Conservation (phyloP, 2,888 invertebrate genomes). For the Germaria angustata region DNA sequence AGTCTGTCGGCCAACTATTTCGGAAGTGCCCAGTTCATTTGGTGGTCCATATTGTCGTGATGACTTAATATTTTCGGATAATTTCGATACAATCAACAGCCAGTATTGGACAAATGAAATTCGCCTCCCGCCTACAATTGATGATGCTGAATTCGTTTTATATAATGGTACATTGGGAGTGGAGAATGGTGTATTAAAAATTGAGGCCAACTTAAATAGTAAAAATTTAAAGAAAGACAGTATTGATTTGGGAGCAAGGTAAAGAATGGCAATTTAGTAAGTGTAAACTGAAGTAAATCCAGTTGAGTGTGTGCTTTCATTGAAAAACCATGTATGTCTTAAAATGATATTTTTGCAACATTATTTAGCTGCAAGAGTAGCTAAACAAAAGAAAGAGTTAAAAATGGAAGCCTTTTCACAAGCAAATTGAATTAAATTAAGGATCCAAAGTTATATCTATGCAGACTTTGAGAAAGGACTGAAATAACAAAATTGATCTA, state of each 20-base stretch:
- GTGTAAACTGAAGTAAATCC: too few relatives aligned
- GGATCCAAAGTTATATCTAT: too few relatives aligned
- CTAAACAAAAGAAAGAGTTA: too few relatives aligned
- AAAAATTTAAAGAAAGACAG: constrained; percentile 73
- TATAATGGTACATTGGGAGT: constrained; percentile 79
- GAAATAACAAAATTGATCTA: too few relatives aligned
- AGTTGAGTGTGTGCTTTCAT: too few relatives aligned
- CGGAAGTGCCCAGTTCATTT: constrained; percentile 38
- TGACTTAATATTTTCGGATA: constrained; percentile 83
- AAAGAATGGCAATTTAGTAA: constrained; percentile 39
- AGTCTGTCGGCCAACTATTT: constrained; percentile 51
- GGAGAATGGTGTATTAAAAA: constrained; percentile 75
- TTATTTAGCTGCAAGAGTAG: too few relatives aligned
- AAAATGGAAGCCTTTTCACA: too few relatives aligned
- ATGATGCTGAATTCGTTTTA: constrained; percentile 81
- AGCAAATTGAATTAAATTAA: too few relatives aligned
- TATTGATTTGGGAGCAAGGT: constrained; percentile 78
- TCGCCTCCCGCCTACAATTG: constrained; percentile 81
- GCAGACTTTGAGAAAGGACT: too few relatives aligned
- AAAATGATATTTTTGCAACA: too few relatives aligned
- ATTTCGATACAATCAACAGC: constrained; percentile 81
- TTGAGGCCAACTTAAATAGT: constrained; percentile 77
- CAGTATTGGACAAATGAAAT: constrained; percentile 83
- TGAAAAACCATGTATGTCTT: too few relatives aligned
- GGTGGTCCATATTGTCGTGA: constrained; percentile 79